A percentile compares a stretch with the other conserved stretches of the same genome.
These are phyloP conservation scores for Lasioglossum leucozonium DNA, from an alignment of 2,888 invertebrate species.

Conservation along the genomic window DNA sequence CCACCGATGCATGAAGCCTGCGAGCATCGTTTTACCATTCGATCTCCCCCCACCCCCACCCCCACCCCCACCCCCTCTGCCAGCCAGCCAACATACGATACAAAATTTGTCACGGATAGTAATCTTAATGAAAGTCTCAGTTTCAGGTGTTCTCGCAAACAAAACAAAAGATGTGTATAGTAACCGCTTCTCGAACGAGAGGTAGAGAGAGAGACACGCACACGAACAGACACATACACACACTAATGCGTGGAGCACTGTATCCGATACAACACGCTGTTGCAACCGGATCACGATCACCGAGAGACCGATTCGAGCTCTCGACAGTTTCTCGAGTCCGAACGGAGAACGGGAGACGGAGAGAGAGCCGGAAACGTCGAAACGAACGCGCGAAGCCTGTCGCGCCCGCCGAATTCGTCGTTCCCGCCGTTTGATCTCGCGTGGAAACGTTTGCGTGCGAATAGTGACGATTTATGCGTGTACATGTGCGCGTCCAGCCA, in stretches of 20 bases:
- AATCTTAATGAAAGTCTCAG: slow-evolving; percentile 7
- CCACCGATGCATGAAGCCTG: neutral
- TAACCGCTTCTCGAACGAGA: neutral
- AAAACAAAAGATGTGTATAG: neutral
- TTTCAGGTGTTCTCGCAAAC: slow-evolving; percentile 3
- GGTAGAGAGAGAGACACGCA: neutral
- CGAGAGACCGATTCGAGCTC: slow-evolving; percentile 27
- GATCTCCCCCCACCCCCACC: neutral
- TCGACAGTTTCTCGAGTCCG: neutral
- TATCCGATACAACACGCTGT: neutral
- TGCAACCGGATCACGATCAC: neutral
- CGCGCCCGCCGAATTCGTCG: slow-evolving; percentile 42
- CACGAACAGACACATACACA: neutral
- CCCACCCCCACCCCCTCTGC: neutral
- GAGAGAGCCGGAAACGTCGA: neutral
- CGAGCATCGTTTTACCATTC: slow-evolving; percentile 1
- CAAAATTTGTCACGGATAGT: neutral
- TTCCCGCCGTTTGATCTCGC: slow-evolving; percentile 36
- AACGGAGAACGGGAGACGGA: neutral
- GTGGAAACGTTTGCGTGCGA: slow-evolving; percentile 18
- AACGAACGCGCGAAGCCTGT: slow-evolving; percentile 15
- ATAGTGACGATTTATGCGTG: no score
- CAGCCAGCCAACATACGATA: neutral
- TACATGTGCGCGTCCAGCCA: no score
- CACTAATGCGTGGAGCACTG: slow-evolving; percentile 13